phyloP scores from a whole-genome alignment of 1,140 invertebrate species.

The Notospermus geniculatus region DNA sequence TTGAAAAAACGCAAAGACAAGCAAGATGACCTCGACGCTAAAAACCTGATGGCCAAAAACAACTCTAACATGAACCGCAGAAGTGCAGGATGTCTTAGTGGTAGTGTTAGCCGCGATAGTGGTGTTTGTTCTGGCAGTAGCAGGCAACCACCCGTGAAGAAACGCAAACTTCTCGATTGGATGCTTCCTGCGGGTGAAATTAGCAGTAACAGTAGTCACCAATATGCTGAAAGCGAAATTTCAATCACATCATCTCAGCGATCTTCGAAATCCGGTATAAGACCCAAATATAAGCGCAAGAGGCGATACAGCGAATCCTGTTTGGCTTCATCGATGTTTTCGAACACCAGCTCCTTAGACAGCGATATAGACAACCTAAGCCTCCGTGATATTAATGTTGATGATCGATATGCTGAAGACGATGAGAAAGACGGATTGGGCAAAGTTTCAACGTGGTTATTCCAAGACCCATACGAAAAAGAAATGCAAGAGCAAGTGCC shows the following conservation, averaged over 20 bases:
- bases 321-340: not conserved
- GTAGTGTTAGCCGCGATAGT: conserved; percentile 1
- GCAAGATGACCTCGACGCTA: not conserved
- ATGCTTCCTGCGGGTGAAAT: conserved; percentile 4
- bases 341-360: not conserved
- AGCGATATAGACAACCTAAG: conserved; percentile 3
- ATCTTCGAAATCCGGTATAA: too few species aligned
- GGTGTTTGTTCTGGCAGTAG: not conserved
- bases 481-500: not conserved
- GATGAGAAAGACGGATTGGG: not conserved
- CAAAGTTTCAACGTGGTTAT: conserved; percentile 6
- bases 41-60: conserved; percentile 10
- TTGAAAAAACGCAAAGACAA: conserved; percentile 11
- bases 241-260: not conserved
- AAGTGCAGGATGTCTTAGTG: too few species aligned
- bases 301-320: conserved; percentile 4
- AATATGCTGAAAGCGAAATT: not conserved
- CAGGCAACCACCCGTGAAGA: not conserved
- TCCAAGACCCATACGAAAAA: conserved; percentile 1
- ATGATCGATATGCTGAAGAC: not conserved
- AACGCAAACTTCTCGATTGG: conserved; percentile 7
- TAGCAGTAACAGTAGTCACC: not conserved
- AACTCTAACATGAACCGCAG: too few species aligned
- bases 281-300: not conserved
- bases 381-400: not conserved